Evolutionary conservation across 2,888 invertebrate genomes (phyloP).

Genomic region (Petrophora chlorosata): DNA sequence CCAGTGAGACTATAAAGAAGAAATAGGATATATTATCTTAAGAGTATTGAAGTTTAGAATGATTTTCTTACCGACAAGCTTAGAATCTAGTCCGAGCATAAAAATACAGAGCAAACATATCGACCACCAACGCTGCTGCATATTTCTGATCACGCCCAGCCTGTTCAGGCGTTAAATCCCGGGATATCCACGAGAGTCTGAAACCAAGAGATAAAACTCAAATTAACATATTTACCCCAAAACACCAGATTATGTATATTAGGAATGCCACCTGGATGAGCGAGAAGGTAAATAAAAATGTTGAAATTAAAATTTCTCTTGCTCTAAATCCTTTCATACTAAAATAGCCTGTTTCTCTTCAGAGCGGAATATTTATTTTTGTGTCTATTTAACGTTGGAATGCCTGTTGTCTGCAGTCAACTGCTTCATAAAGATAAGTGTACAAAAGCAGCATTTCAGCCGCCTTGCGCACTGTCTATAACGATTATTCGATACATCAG

Average conservation of each 20-base stretch:
- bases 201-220: slow-evolving; percentile 40
- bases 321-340: slow-evolving; percentile 12
- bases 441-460: neutral
- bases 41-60: no score
- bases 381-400: neutral
- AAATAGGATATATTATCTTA: neutral
- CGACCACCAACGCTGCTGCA: slow-evolving; percentile 72
- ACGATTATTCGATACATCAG: slow-evolving; percentile 26
- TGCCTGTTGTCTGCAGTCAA: neutral
- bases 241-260: slow-evolving; percentile 25
- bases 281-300: slow-evolving; percentile 5
- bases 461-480: slow-evolving; percentile 11
- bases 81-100: slow-evolving; percentile 73
- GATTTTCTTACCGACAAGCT: slow-evolving; percentile 68
- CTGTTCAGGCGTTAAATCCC: slow-evolving; percentile 18
- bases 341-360: slow-evolving; percentile 6
- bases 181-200: slow-evolving; percentile 49
- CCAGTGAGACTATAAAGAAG: no score
- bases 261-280: slow-evolving; percentile 12
- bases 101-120: slow-evolving; percentile 67
- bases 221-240: slow-evolving; percentile 26
- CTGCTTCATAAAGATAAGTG: slow-evolving; percentile 4
- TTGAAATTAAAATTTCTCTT: slow-evolving; percentile 14
- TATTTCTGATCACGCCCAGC: slow-evolving; percentile 52
- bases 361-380: neutral